Base-by-base conservation (phyloP, 2,888 invertebrate species). In the Cantharis nigra region DNA sequence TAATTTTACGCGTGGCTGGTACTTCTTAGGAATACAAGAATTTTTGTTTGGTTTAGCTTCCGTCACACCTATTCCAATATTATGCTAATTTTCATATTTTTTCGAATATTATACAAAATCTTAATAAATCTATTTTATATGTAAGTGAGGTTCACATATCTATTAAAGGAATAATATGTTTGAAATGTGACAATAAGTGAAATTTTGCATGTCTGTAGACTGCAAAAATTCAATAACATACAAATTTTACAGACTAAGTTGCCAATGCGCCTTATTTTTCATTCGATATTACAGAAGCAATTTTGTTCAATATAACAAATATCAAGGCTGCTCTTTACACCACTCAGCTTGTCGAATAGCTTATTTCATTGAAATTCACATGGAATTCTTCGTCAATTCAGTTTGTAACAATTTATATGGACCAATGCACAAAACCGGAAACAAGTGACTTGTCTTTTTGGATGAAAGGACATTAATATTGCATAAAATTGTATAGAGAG, bases 281-380 rank as follows among this genome's bases (percentile, higher is more conserved):
- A 75, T 75, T 75, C 75, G 49, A 75, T 75, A 75, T 75, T 75
- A 75, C 65, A 70, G 75, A 75, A 75, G 75, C 75, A 75, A 75
- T 75, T 75, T 75, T 69, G 63, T 70, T 75, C 75, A 64, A 75
- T 75, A 75, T 75, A 70, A 75, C 75, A 75, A 75, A 75, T 75
- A 75, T 75, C 70, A 70, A 71, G 71, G 49, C 75, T 75, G 70
- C 70, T 75, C 70, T 75, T 70, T 69, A 67, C 71, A 75, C 71
- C 75, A 71, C 75, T 75, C 75, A 63, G 75, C 28, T 67, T 75
- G 75, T 75, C 75, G 71, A 75, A 75, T 75, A 65, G 71, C 71
- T 75, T 75, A 75, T 75, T 75, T 75, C 75, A 75, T 75, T 75
- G 75, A 75, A 75, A 71, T 75, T 75, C 71, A 65, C 75, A 71